These are phyloP conservation scores for Acipenser ruthenus DNA, from an alignment of 2,797 vertebrate genomes.

Conservation along the genomic window DNA sequence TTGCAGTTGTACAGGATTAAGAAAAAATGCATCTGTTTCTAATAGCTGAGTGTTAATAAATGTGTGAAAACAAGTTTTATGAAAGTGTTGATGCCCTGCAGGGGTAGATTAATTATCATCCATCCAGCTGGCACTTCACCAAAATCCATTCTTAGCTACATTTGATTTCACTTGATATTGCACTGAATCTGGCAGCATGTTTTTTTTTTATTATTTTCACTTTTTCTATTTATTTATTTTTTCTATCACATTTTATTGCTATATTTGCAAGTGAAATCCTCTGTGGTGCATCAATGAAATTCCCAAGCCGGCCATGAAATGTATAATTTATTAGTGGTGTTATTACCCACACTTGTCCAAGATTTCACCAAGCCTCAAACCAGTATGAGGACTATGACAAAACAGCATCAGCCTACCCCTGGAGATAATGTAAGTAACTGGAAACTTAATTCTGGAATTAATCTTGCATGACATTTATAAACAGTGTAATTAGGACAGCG, in stretches of 20 bases:
- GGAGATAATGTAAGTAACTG: too few relatives aligned
- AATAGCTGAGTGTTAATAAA: slow-evolving; percentile 65
- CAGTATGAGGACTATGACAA: too few relatives aligned
- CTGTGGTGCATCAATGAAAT: not conserved
- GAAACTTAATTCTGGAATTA: too few relatives aligned
- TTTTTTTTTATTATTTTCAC: slow-evolving; percentile 42
- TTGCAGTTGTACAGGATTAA: slow-evolving; percentile 48
- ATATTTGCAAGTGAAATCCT: slow-evolving; percentile 34
- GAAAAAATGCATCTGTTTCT: slow-evolving; percentile 63
- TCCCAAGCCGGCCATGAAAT: too few relatives aligned
- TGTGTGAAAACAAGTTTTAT: slow-evolving; percentile 67
- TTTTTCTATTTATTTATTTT: slow-evolving; percentile 21
- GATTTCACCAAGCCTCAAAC: too few relatives aligned
- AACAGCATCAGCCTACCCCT: too few relatives aligned
- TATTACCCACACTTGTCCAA: too few relatives aligned
- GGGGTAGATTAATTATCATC: slow-evolving; percentile 61
- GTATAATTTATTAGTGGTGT: too few relatives aligned
- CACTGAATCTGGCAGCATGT: slow-evolving; percentile 51
- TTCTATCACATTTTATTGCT: slow-evolving; percentile 39
- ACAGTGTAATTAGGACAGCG: too few relatives aligned
- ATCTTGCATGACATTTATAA: too few relatives aligned
- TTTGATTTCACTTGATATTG: slow-evolving; percentile 56
- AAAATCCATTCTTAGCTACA: slow-evolving; percentile 59
- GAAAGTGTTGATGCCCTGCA: slow-evolving; percentile 68
- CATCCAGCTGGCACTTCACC: slow-evolving; percentile 64